Evolutionary conservation across 2,113 vertebrate genomes (phyloP), one percentile per base, ranked within the genome.

Genomic region (Amphiprion percula): DNA sequence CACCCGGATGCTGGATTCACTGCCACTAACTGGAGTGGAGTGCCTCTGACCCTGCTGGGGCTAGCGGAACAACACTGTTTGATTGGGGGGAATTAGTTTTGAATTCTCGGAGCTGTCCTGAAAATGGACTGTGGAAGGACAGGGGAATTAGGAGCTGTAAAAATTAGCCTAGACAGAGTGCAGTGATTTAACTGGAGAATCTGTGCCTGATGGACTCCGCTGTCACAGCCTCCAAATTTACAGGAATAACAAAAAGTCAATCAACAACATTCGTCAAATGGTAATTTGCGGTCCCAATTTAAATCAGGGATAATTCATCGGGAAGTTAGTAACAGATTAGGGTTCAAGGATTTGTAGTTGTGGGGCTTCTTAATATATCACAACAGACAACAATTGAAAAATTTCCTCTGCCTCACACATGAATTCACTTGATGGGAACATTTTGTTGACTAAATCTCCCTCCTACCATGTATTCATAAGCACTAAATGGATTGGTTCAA

Each of bases 401-500:
- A 87, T 78, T 80, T 85, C 72, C 74, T 68, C 68, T 77, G 72
- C 67, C 68, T 83, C 80, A 47, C 76, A 84, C 68, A 80, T 54
- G 55, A 86, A 87, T 80, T 86, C 73, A 60, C 75, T 26, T 16
- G 41, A 52, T 52, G 79, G 79, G 63, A 68, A 75, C 8, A 53
- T 44, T 60, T 63, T 62, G 47, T 26, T 54, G 16, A 16, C 71
- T 46, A 80, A 75, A 72, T 84, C 77, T 79, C 86, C 86, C 81
- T 89, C 79, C 62, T 76, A 61, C 76, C 56, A 73, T 70, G 73
- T 84, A 82, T 88, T 92, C 81, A 85, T 73, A 58, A 89, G 74
- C 82, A 74, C 71, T 89, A 76, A 93, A 80, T 74, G 80, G 73
- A 86, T 77, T 65, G 58, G 86, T 67, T 88, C 66, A 37, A 80